Base-by-base conservation (phyloP, 2,888 invertebrate species). In the Entomobrya multifasciata region DNA sequence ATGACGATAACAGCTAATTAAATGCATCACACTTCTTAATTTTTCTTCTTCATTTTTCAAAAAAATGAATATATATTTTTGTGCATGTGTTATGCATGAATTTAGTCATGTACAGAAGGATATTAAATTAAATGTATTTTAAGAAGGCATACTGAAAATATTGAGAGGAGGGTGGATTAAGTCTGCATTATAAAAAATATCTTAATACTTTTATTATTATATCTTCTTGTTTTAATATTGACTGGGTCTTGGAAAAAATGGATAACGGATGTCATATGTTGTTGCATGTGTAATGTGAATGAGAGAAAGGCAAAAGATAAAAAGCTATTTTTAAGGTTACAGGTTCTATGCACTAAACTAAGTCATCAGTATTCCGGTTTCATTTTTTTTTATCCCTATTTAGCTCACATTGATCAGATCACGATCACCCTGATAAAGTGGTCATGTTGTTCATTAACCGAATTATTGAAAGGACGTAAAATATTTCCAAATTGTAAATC, bases 1-100 rank as follows among this genome's bases (percentile, higher is more conserved):
- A 78, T 85, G 78, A 85, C 70, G 85, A 85, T 78, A 85, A 60
- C 47, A 41, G 36, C 70, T 78, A 85, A 78, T 85, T 85, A 78
- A 85, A 85, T 55, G 44, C 65, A 57, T 55, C 47, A 27, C 25
- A 47, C 30, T 49, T 47, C n/a, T 52, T 72, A 57, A 57, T 36
- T 49, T n/a, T n/a, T 52, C 55, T 30, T 74, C 76, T 65, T 76
- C 36, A 67, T 67, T 80, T 80, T 80, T 49, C 8, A 36, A n/a
- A n/a, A n/a, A n/a, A n/a, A n/a, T n/a, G n/a, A n/a, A n/a, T n/a
- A n/a, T n/a, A n/a, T n/a, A n/a, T n/a, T n/a, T n/a, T 81, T 55
- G 60, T 82, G 30, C 70, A 72, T 72, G 76, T 49, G 52, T 74
- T 62, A 62, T 62, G 62, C 30, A 62, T 27, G 30, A 15, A 30